Base-by-base conservation (phyloP, 1,140 invertebrate species). In the Mamestra configurata region DNA sequence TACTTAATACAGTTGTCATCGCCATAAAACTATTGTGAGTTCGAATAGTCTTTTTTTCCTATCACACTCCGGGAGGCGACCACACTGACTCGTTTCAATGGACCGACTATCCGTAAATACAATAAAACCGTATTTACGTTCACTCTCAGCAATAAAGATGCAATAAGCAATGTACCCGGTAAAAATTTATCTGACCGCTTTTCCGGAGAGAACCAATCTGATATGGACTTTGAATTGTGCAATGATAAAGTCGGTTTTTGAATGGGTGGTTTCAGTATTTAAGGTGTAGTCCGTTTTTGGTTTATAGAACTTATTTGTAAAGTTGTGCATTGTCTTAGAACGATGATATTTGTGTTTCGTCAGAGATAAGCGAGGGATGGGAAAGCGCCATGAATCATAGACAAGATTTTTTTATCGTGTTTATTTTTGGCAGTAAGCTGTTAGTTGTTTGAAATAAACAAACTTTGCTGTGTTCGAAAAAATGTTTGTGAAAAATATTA, bases 81-180 rank as follows among this genome's bases (percentile, higher is more conserved):
- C 93, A 94, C 91, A 92, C 91, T 79, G 82, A 64, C 77, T 81
- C 83, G 73, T 66, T 81, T 88, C 84, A 89, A 89, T 85, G 77
- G 71, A 68, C 31, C 79, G 72, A 80, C 89, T 90, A 90, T 92
- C 84, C 81, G 90, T 92, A 94, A 93, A 94, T 84, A 94, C 86
- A 93, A 94, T 94, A 93, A 94, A 94, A 89, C 83, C 83, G 90
- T 93, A 94, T 94, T 93, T 93, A 94, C 88, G 88, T 81, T 92
- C 84, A 86, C 90, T 93, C 81, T 76, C 72, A 89, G 88, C 87
- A 93, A 91, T 94, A 92, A 92, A 93, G 85, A 90, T 89, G 91
- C 90, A 93, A 93, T 92, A 85, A 93, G 86, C 86, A 75, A 90
- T 31, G 91, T 92, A 90, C 78, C 66, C 89, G 80, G 86, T 90